Percentiles rank a stretch among this genome's conserved stretches.
phyloP scores from a whole-genome alignment of 2,888 invertebrate genomes.

The Aethes cnicana region DNA sequence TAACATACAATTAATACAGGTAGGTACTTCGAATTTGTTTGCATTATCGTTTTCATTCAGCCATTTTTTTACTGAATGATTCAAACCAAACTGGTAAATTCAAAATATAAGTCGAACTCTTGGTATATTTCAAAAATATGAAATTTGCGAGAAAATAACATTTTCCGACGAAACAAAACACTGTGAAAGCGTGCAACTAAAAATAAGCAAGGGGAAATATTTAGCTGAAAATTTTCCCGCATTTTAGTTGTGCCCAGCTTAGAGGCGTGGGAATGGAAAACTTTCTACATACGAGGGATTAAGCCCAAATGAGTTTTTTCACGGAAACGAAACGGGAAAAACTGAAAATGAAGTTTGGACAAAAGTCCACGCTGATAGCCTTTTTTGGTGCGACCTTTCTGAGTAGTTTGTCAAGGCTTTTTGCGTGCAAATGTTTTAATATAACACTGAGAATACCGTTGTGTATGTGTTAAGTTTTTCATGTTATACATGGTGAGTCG shows the following conservation, averaged over 20 bases:
- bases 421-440: no score
- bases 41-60: no score
- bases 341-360: conserved; percentile 35
- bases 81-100: not conserved
- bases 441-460: no score
- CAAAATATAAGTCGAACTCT: no score
- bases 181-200: conserved; percentile 10
- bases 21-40: no score
- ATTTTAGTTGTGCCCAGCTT: conserved; percentile 36
- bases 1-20: no score
- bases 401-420: conserved; percentile 13
- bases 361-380: conserved; percentile 32
- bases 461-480: no score
- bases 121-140: no score
- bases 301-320: conserved; percentile 62
- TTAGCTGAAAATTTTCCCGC: conserved; percentile 20
- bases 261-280: conserved; percentile 40
- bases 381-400: conserved; percentile 15
- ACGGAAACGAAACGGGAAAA: conserved; percentile 34
- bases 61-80: no score
- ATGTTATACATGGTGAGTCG: no score
- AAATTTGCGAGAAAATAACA: no score
- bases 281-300: conserved; percentile 57
- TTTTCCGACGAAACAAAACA: not conserved
- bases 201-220: conserved; percentile 21